Base-by-base conservation (phyloP, 2,888 invertebrate genomes). In the Hedychridium roseum region DNA sequence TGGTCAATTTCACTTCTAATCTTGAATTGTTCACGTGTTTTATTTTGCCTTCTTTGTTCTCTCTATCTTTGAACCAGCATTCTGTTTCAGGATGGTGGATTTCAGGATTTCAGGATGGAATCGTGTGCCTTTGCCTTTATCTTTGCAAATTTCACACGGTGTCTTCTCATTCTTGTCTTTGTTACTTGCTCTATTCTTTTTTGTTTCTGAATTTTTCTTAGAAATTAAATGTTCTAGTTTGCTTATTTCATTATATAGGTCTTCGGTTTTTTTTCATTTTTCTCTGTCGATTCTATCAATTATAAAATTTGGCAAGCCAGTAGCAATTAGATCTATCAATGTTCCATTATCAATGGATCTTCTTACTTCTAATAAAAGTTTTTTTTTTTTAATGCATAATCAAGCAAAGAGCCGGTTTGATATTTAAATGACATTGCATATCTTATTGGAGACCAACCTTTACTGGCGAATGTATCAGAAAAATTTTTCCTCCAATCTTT, bases 401-500 rank as follows among this genome's bases (percentile, higher is more conserved):
- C 23, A 6, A 23, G 5, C 9, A 23, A 9, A 23, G 23, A 23
- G 23, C 23, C 23, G 23, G 23, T 23, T 23, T 23, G 23, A 23
- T 23, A 23, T 23, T 23, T 60, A 18, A 55, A 66, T 12, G 43
- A 23, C 11, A 63, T 21, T 20, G 58, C 60, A 52, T 64, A 66
- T 53, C 41, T 61, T 3, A 54, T 48, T 21, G 47, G 27, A 27
- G 58, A 43, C 61, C 57, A 63, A 1, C 55, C 60, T 63, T 57
- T n/a, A n/a, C 5, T 23, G 9, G 9, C 23, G 9, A 23, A 23
- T 23, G 23, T 23, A 6, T 23, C 23, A 9, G 23, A 23, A 23
- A 23, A 23, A 45, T 44, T 57, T 43, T 42, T 23, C 50, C 54
- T 56, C 61, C 62, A 62, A 3, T 38, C 43, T 23, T 16, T 32